Conservation (phyloP, 2,113 vertebrate species). For the Psammodynastes pulverulentus region DNA sequence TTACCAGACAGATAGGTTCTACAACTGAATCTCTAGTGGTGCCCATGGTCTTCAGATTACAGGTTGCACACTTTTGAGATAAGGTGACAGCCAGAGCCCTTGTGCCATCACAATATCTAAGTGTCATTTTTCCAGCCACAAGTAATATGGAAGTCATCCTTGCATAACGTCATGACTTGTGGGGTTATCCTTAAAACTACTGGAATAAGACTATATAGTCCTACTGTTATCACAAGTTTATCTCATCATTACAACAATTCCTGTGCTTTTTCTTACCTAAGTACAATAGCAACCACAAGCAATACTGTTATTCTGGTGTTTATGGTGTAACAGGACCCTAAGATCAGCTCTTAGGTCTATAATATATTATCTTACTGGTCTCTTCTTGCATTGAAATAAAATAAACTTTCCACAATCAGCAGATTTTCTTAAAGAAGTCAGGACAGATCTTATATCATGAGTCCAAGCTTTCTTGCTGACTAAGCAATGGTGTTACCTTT, state of each 20-base stretch:
- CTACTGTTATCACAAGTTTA: background rate
- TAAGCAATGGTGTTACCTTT: conserved; percentile 4
- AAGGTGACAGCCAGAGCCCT: background rate
- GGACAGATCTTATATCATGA: background rate
- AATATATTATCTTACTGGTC: background rate
- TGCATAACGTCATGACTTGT: background rate
- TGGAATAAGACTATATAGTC: background rate
- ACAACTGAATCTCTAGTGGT: background rate
- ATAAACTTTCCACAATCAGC: background rate
- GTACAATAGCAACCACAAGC: background rate
- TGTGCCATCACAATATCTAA: background rate
- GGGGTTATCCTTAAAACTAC: background rate
- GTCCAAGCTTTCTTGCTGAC: conserved; percentile 23
- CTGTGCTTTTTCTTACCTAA: background rate
- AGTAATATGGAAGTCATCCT: background rate
- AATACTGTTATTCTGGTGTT: background rate
- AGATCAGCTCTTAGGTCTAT: background rate
- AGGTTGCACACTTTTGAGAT: background rate
- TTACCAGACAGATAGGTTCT: background rate
- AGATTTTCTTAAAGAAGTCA: background rate
- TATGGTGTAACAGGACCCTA: background rate
- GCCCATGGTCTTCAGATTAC: background rate
- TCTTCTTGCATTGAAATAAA: background rate
- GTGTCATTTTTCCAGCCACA: background rate
- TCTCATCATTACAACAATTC: background rate